phyloP scores from a whole-genome alignment of 2,888 invertebrate genomes.

The Macaria liturata region DNA sequence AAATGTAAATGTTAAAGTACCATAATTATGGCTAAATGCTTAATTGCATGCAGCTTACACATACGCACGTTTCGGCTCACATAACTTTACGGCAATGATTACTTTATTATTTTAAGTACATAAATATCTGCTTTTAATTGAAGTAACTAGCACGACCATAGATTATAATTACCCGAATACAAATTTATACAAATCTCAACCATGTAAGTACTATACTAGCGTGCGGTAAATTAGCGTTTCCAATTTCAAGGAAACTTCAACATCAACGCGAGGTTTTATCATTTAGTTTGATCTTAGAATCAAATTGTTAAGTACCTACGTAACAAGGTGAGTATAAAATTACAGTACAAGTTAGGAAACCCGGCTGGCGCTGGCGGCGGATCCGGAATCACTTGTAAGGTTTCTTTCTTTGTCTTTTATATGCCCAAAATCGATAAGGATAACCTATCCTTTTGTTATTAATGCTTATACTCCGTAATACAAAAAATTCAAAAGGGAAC shows the following conservation, averaged over 20 bases:
- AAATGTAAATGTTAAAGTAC: too few relatives aligned
- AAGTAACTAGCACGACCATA: not conserved
- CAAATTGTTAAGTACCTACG: conserved; percentile 23
- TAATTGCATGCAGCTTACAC: too few relatives aligned
- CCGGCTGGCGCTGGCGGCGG: conserved; percentile 40
- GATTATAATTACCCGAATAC: not conserved
- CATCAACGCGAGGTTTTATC: conserved; percentile 15
- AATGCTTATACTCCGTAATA: not conserved
- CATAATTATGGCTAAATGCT: too few relatives aligned
- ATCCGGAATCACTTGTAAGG: conserved; percentile 46
- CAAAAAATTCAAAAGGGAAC: too few relatives aligned
- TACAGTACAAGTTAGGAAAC: conserved; percentile 45
- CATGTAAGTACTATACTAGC: not conserved
- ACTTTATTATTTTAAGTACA: too few relatives aligned
- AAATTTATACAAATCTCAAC: not conserved
- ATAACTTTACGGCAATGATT: too few relatives aligned
- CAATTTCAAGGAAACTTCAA: conserved; percentile 29
- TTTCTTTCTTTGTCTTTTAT: conserved; percentile 50
- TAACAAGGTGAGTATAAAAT: conserved; percentile 37
- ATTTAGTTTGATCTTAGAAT: conserved; percentile 19
- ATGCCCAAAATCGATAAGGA: conserved; percentile 11
- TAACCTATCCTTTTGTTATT: conserved; percentile 7
- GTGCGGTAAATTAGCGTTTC: conserved; percentile 21
- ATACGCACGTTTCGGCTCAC: too few relatives aligned
- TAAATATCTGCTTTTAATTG: not conserved